Base-by-base conservation (phyloP, 2,888 invertebrate species). In the Peribatodes rhomboidaria region DNA sequence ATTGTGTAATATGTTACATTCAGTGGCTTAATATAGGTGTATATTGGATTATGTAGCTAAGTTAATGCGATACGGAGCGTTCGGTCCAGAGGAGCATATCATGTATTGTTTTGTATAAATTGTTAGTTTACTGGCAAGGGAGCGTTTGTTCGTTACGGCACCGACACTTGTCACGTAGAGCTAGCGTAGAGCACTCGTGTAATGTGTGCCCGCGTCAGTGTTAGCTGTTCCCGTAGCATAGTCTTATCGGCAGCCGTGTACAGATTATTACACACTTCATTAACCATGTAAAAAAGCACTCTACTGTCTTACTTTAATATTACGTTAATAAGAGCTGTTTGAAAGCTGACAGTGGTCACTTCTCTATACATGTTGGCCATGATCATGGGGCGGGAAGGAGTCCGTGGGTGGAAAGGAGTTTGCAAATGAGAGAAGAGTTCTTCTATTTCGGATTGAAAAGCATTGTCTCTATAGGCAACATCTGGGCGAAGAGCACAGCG, bases 151-250 rank as follows among this genome's bases (percentile, higher is more conserved):
- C 80, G 83, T 88, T 85, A 76, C 80, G 81, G 89, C 90, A 89
- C 90, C 74, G 80, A 82, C 83, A 81, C 68, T 75, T 47, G 82
- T 85, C 84, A 84, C 81, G 85, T 88, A 89, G 88, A 83, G 79
- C 77, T 90, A 89, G 80, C 82, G 84, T 90, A 90, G 88, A 70
- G 76, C 85, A 80, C 84, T 79, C 73, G 80, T 56, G 50, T n/a
- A 27, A 82, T 75, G 71, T 79, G 82, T 84, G 83, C 74, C 78
- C 89, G 84, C 86, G 76, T 89, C 85, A 78, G 79, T 87, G 87
- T 89, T 91, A 90, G 88, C 75, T 89, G 87, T 92, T 89, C 75
- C 82, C 70, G 86, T 92, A 91, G 91, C 76, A 80, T 88, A 86
- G 85, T 71, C 10, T 54, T 54, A 37, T 16, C n/a, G 16, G 31